Evolutionary conservation across 2,113 vertebrate genomes (phyloP), one percentile per base, ranked within the genome.

Genomic region (Puffinus mauretanicus): DNA sequence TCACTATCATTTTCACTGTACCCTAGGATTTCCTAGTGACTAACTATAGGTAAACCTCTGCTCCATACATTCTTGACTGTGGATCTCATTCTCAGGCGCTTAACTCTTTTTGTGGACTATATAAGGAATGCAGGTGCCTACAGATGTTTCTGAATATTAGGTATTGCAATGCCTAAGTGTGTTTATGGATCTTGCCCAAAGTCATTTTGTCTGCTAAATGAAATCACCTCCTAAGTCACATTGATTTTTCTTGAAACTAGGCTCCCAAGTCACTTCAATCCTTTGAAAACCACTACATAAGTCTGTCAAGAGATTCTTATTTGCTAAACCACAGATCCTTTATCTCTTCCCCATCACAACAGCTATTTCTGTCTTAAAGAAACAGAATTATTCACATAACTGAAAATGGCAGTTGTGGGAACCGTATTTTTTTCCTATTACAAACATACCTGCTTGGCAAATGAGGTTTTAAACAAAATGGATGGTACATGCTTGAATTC

Each of bases 391-490:
- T 64, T 51, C 77, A 69, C 25, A 61, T 16, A 91, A 78, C n/a
- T 60, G 36, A 79, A 90, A 95, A 89, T 8, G 40, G 44, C n/a
- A 79, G 36, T 65, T 16, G 27, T 76, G 47, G 69, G 34, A 88
- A 79, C 9, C 0, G 1, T 52, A 46, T 67, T 78, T 84, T 95
- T 75, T 95, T 49, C 60, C 62, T 80, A 55, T 29, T 44, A 54
- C 30, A 94, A 85, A 86, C 32, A 61, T 36, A 61, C 32, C 46
- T 91, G 36, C 42, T 81, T 93, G 76, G 93, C 49, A 96, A 94
- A 90, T 89, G 78, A 91, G 10, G 38, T 92, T 82, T 93, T 86
- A 66, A 96, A 88, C 22, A 84, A 92, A 93, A 92, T 16, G 6
- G 67, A 42, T 7, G 2, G 10, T 14, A 76, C 46, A 47, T 27